Base-by-base conservation (phyloP, 2,113 vertebrate genomes). In the Sapayoa aenigma region DNA sequence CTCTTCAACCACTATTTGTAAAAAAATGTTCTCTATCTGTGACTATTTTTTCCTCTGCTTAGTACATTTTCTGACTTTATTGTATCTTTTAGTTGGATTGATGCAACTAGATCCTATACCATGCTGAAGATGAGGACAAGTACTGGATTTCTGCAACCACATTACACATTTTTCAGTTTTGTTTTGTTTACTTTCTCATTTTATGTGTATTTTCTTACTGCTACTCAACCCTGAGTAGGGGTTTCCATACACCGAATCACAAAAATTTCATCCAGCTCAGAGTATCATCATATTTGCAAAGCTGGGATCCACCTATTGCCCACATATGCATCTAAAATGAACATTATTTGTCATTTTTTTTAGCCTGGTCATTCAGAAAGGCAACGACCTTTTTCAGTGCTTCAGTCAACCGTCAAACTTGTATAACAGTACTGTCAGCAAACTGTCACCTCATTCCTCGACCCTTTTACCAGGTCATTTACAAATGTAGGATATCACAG, bases 291-390 rank as follows among this genome's bases (percentile, higher is more conserved):
- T 35, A 55, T 73, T 49, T 59, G 5, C 31, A 85, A 82, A 78
- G 5, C 23, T 60, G 18, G 4, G 9, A 52, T 84, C 42, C 11
- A 39, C 21, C 17, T 52, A 11, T 41, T 23, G 9, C 11, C 5
- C 9, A 46, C 1, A 0, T 30, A 16, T 14, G 2, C 30, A 39
- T 37, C 22, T 37, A 65, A 63, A 79, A 0, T 37, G 9, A 75
- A 71, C 56, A 33, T n/a, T 3, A 42, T 50, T 55, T 89, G 30
- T 5, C 11, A 1, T 35, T 69, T 30, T 39, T 75, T 66, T 39
- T 30, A 62, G n/a, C 7, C 46, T 66, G 17, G 11, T 24, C 25
- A 69, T 78, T 59, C 35, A 33, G 63, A 52, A 88, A 85, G 11
- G 19, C 37, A 63, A 81, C 8, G 28, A 17, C 4, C 73, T 68